Conservation (phyloP, 2,888 invertebrate species). For the Erynnis tages region DNA sequence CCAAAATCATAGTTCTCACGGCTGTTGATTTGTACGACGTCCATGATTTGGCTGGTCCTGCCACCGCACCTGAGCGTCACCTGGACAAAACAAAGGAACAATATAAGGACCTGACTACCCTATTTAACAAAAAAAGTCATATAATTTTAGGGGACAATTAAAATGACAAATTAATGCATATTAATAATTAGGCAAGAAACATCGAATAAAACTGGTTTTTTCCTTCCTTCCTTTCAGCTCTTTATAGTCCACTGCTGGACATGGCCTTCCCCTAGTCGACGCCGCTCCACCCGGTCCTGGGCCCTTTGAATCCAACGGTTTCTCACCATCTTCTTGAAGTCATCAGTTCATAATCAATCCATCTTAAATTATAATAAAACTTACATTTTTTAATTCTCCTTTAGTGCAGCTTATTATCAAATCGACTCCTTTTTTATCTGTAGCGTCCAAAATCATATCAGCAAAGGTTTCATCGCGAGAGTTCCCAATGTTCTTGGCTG, state of each 20-base stretch:
- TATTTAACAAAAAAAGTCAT: background rate
- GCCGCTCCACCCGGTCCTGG: no score
- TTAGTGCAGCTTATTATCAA: constrained; percentile 47
- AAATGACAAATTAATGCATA: no score
- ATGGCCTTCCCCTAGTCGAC: no score
- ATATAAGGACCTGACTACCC: background rate
- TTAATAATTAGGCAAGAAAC: no score
- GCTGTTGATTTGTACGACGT: constrained; percentile 27
- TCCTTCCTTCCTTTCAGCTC: no score
- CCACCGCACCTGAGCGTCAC: constrained; percentile 29
- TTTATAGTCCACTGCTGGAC: no score
- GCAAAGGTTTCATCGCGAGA: constrained; percentile 52
- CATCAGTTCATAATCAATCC: no score
- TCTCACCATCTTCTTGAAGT: no score
- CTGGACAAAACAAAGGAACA: constrained; percentile 19
- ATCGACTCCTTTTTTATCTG: constrained; percentile 49
- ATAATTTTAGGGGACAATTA: no score
- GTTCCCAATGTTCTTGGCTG: constrained; percentile 53
- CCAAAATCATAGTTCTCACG: constrained; percentile 32
- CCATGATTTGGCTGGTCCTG: constrained; percentile 14
- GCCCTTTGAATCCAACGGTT: no score
- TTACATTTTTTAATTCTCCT: constrained; percentile 51
- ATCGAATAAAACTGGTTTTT: no score
- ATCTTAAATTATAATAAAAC: constrained; percentile 21
- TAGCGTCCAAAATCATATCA: constrained; percentile 47